Conservation (phyloP, 2,888 invertebrate species). For the Lacanobia wlatinum region DNA sequence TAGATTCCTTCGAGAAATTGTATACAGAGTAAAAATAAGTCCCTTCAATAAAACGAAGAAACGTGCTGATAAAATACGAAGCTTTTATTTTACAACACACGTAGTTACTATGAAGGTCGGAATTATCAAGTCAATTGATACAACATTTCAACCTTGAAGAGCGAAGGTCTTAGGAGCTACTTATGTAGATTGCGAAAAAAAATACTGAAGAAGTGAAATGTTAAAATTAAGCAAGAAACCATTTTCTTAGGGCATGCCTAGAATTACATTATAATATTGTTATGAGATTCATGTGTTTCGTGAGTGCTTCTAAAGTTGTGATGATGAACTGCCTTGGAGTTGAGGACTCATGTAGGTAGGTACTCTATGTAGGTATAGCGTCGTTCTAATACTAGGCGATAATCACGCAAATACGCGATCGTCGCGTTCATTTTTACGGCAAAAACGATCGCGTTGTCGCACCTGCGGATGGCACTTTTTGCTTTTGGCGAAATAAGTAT, state of each 20-base stretch:
- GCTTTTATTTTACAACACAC: constrained; percentile 24
- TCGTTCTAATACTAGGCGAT: too few species aligned
- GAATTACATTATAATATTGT: constrained; percentile 45
- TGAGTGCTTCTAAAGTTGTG: background rate
- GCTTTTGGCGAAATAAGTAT: too few species aligned
- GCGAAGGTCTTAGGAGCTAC: constrained; percentile 35
- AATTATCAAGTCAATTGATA: constrained; percentile 48
- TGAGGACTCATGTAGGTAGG: background rate
- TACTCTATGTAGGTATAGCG: too few species aligned
- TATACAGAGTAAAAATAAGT: background rate
- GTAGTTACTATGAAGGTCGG: constrained; percentile 20
- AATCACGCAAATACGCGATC: too few species aligned
- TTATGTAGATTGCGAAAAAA: constrained; percentile 57
- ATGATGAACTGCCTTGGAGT: background rate
- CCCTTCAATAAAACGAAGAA: background rate
- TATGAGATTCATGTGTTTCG: background rate
- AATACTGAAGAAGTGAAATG: constrained; percentile 38
- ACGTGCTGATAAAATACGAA: constrained; percentile 10
- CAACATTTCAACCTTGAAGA: constrained; percentile 42
- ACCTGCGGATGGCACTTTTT: too few species aligned
- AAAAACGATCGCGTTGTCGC: too few species aligned
- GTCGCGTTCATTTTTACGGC: too few species aligned
- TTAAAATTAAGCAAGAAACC: constrained; percentile 31
- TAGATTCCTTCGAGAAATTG: background rate
- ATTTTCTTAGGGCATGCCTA: constrained; percentile 34